These are phyloP conservation scores for Cloeon dipterum DNA, from an alignment of 2,888 invertebrate species.

Conservation along the genomic window DNA sequence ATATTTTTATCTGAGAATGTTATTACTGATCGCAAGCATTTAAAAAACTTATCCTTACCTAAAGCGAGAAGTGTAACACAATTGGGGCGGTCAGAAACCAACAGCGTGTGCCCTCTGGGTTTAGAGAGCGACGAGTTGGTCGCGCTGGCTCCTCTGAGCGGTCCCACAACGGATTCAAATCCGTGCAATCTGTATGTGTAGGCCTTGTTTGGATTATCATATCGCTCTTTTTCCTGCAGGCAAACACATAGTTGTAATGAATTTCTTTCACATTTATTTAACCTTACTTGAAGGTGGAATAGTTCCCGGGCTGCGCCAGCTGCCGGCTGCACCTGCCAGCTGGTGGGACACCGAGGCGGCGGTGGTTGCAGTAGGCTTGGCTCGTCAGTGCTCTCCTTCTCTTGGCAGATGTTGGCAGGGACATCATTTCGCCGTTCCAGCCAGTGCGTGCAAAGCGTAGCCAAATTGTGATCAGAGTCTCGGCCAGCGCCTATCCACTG, in stretches of 20 bases:
- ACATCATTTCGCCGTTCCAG: constrained; percentile 31
- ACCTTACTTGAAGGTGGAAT: constrained; percentile 27
- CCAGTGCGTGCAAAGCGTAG: constrained; percentile 59
- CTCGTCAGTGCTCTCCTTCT: constrained; percentile 16
- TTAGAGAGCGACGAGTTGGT: constrained; percentile 17
- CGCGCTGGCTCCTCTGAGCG: constrained; percentile 53
- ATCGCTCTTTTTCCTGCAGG: constrained; percentile 24
- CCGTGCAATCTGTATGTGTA: constrained; percentile 78
- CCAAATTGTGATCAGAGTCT: constrained; percentile 59
- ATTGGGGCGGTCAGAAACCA: constrained; percentile 62
- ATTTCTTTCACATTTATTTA: not conserved
- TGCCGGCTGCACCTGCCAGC: constrained; percentile 63
- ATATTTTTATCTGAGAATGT: too few species aligned
- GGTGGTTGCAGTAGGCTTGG: constrained; percentile 15
- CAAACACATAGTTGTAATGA: too few species aligned
- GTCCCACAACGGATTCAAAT: constrained; percentile 62
- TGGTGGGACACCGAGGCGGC: constrained; percentile 41
- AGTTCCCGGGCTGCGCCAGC: constrained; percentile 50
- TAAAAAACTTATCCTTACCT: constrained; percentile 14
- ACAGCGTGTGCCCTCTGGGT: constrained; percentile 63
- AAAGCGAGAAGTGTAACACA: constrained; percentile 76
- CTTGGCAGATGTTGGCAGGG: constrained; percentile 12
- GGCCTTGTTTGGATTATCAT: constrained; percentile 72
- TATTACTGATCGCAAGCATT: too few species aligned
- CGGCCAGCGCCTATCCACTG: constrained; percentile 90